These are phyloP conservation scores for Malthinus seriepunctatus DNA, from an alignment of 2,888 invertebrate species.

Conservation along the genomic window DNA sequence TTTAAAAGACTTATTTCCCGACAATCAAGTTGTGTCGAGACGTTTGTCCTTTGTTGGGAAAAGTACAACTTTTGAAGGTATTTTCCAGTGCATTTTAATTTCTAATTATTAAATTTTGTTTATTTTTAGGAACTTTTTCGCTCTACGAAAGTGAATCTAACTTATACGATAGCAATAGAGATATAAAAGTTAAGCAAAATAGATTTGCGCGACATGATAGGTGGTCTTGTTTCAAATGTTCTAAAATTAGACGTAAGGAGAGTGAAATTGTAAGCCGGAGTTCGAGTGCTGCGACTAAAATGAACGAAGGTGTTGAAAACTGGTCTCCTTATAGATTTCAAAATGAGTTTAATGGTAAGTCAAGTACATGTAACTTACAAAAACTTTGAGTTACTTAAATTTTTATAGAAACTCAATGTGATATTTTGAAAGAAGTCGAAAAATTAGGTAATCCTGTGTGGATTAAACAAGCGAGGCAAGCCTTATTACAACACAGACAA, in stretches of 20 bases:
- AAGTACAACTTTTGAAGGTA: conserved; percentile 12
- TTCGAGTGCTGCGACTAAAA: conserved; percentile 1
- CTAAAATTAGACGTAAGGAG: conserved; percentile 22
- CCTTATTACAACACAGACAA: conserved; percentile 75
- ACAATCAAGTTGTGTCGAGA: conserved; percentile 44
- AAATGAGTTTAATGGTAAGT: conserved; percentile 8
- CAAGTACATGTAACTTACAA: not conserved
- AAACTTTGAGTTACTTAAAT: not conserved
- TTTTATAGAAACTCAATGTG: conserved; percentile 39
- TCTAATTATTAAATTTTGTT: not conserved
- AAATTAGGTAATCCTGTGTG: conserved; percentile 79
- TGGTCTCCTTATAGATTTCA: not conserved
- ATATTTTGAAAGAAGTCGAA: conserved; percentile 72
- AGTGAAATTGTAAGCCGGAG: not conserved
- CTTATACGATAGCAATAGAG: conserved; percentile 4
- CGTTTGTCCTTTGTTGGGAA: conserved; percentile 30
- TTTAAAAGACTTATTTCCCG: conserved; percentile 69
- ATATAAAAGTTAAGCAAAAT: conserved; percentile 14
- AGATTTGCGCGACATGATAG: conserved; percentile 29
- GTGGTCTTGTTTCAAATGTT: conserved; percentile 33
- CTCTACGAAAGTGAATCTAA: conserved; percentile 6
- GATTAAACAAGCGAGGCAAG: conserved; percentile 79
- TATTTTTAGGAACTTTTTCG: conserved; percentile 8
- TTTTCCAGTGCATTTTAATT: conserved; percentile 1
- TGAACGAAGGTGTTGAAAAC: conserved; percentile 1